A percentile compares a stretch with the other conserved stretches of the same genome.
Evolutionary conservation across 2,113 vertebrate genomes (phyloP).

Genomic region (Oostethus manadensis): DNA sequence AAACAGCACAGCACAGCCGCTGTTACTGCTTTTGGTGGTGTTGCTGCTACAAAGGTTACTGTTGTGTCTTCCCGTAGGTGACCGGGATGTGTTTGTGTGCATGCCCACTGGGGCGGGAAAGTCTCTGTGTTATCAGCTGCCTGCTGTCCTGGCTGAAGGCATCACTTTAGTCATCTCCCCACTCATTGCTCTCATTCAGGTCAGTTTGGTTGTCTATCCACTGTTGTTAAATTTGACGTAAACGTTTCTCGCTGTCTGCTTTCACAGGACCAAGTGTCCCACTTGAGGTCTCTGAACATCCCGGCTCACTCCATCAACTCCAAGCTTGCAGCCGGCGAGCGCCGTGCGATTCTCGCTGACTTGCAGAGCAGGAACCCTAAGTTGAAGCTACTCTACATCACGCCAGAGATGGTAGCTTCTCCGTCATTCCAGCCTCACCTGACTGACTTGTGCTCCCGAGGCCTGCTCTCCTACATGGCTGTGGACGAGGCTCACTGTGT

Average conservation of each 20-base stretch:
- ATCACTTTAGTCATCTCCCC: slow-evolving; percentile 95
- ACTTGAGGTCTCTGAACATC: slow-evolving; percentile 81
- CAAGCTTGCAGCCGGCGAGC: slow-evolving; percentile 79
- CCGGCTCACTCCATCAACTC: slow-evolving; percentile 88
- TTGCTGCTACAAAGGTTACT: not conserved
- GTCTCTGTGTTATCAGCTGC: slow-evolving; percentile 95
- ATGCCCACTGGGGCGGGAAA: slow-evolving; percentile 98
- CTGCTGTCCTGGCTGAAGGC: slow-evolving; percentile 84
- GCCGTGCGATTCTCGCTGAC: slow-evolving; percentile 79
- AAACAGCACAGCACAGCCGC: no score
- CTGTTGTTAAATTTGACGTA: not conserved
- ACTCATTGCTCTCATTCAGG: slow-evolving; percentile 96
- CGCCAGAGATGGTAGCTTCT: slow-evolving; percentile 92
- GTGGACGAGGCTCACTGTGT: slow-evolving; percentile 97
- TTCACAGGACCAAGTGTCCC: slow-evolving; percentile 90
- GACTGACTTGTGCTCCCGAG: slow-evolving; percentile 75
- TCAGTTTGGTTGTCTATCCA: slow-evolving; percentile 48
- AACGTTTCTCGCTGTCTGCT: not conserved
- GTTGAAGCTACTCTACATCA: slow-evolving; percentile 90
- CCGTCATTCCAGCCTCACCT: slow-evolving; percentile 84
- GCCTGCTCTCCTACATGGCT: slow-evolving; percentile 83
- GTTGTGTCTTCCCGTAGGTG: slow-evolving; percentile 65
- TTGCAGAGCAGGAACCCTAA: slow-evolving; percentile 77
- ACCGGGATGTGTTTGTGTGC: slow-evolving; percentile 92
- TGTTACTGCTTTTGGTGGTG: not conserved